Conservation (phyloP, 2,113 vertebrate genomes). For the Rhea americana region DNA sequence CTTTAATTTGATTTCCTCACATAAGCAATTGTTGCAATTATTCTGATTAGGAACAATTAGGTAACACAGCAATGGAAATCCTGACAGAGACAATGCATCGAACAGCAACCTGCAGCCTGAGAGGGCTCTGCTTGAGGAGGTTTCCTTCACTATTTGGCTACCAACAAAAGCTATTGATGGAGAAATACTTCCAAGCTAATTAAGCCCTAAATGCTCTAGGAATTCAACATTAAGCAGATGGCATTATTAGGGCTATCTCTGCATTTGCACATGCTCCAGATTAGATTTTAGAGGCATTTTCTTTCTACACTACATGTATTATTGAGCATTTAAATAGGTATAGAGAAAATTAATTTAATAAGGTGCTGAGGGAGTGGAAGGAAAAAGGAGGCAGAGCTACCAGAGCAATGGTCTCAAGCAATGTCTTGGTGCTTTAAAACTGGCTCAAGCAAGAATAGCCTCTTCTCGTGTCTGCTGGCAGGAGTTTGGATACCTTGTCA, state of each 20-base stretch:
- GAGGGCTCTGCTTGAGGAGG: conserved; percentile 60
- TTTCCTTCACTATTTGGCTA: conserved; percentile 57
- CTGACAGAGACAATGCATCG: conserved; percentile 61
- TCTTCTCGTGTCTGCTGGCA: conserved; percentile 50
- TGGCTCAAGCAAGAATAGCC: conserved; percentile 10
- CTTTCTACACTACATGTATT: conserved; percentile 44
- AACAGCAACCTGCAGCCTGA: conserved; percentile 51
- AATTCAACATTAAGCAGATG: conserved; percentile 69
- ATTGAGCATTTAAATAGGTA: conserved; percentile 61
- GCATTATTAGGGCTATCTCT: conserved; percentile 54
- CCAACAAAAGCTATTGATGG: conserved; percentile 75
- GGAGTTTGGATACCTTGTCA: conserved; percentile 75
- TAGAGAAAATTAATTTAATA: conserved; percentile 60
- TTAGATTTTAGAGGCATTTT: conserved; percentile 55
- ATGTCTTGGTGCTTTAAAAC: conserved; percentile 25
- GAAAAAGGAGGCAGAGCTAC: conserved; percentile 4
- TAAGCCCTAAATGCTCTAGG: conserved; percentile 77
- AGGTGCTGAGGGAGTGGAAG: background rate
- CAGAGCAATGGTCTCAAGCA: conserved; percentile 10
- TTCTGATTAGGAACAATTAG: conserved; percentile 81
- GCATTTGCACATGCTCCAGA: conserved; percentile 9
- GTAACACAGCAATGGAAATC: conserved; percentile 62
- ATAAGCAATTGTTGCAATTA: conserved; percentile 77
- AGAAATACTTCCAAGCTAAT: conserved; percentile 75
- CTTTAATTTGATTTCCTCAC: conserved; percentile 79